Conservation (phyloP, 1,140 invertebrate genomes). For the Babylonia areolata region DNA sequence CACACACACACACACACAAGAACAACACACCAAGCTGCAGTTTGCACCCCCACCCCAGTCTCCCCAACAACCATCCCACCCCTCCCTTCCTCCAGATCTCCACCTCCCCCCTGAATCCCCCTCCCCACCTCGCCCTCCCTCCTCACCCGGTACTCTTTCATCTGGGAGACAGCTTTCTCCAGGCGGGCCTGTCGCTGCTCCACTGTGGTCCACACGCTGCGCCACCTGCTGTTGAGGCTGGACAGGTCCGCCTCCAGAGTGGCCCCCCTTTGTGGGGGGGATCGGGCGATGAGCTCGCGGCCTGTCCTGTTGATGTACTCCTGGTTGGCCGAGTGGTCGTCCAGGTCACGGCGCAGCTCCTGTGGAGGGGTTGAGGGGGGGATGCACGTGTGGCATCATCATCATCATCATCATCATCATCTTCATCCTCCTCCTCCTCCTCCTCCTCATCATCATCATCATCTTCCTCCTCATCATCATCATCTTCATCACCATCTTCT, state of each 20-base stretch:
- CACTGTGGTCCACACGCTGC: constrained; percentile 79
- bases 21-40: too few relatives aligned
- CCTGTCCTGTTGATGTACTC: constrained; percentile 81
- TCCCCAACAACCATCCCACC: too few relatives aligned
- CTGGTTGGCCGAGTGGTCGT: constrained; percentile 78
- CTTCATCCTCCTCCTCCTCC: too few relatives aligned
- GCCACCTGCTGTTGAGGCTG: constrained; percentile 81
- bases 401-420: neutral
- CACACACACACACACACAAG: too few relatives aligned
- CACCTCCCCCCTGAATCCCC: too few relatives aligned
- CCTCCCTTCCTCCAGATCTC: too few relatives aligned
- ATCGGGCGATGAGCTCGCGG: constrained; percentile 79
- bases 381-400: too few relatives aligned
- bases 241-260: constrained; percentile 79
- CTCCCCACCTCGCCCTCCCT: too few relatives aligned
- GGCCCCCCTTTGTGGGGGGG: constrained; percentile 71
- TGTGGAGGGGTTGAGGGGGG: constrained; percentile 49
- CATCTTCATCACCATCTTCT: too few relatives aligned
- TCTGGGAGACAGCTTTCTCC: constrained; percentile 75
- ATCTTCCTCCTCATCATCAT: too few relatives aligned
- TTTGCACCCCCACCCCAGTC: too few relatives aligned
- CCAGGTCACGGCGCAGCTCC: constrained; percentile 77
- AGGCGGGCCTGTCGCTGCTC: constrained; percentile 80
- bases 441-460: too few relatives aligned
- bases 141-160: constrained; percentile 72